Base-by-base conservation (phyloP, 2,888 invertebrate genomes). In the Idaea straminata region DNA sequence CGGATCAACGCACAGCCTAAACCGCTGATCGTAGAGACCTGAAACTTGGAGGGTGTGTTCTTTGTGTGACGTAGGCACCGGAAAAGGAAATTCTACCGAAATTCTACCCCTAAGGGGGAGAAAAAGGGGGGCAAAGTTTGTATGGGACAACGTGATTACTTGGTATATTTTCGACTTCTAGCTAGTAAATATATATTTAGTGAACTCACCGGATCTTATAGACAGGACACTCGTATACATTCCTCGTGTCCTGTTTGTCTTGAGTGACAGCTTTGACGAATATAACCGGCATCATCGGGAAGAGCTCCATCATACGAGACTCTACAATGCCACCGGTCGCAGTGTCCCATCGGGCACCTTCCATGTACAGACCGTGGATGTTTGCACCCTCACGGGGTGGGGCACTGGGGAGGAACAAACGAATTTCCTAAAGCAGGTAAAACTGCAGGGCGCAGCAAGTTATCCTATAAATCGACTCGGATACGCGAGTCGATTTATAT, bases 291-390 rank as follows among this genome's bases (percentile, higher is more conserved):
- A 99, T 96, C 68, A 96, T 89, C 0, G 98, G 98, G 82, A 97
- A 98, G 69, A 98, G 94, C 76, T 99, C 98, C 92, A 98, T 98
- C 78, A 98, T 94, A 72, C 95, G 94, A 0, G 98, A 96, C 80
- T 98, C 98, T 13, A 95, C 94, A 69, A 99, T 96, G 77, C 96
- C 95, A 64, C 97, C 97, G 13, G 94, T 84, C 76, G 94, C 93
- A 16, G 93, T 94, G 86, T 99, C 98, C 98, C 98, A 99, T 69
- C 98, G 95, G 15, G 98, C 98, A 61, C 98, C 98, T 89, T 98
- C 98, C 97, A 98, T 97, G 86, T 94, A 97, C 66, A 99, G 91
- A 0, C 98, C 97, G 86, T 97, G 96, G 64, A 99, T 95, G 84
- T 97, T 97, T 5, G 98, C 97, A 16, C 98, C 99, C 83, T 99